Percentiles rank a stretch among this genome's conserved stretches.
Evolutionary conservation across 2,113 vertebrate genomes (phyloP).

Genomic region (Desmodus rotundus): DNA sequence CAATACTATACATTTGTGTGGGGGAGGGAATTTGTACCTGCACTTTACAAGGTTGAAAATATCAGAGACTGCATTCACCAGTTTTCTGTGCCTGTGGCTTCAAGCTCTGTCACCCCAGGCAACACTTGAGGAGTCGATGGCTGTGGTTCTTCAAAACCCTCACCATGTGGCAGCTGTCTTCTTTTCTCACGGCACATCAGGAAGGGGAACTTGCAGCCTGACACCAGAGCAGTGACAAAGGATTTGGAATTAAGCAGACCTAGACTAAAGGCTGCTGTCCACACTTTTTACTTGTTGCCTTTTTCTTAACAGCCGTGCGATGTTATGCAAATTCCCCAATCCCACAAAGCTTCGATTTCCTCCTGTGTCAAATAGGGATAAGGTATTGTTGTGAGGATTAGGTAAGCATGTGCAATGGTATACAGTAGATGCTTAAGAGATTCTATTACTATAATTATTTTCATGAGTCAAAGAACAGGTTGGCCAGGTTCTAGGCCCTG

Average conservation of each 20-base stretch:
- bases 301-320: neutral
- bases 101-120: neutral
- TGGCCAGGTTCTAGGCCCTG: constrained; percentile 22
- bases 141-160: neutral
- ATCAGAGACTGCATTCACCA: neutral
- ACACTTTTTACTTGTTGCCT: neutral
- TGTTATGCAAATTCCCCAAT: neutral
- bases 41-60: neutral
- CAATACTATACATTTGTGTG: neutral
- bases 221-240: neutral
- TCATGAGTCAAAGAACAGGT: constrained; percentile 59
- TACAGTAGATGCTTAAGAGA: constrained; percentile 45
- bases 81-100: neutral
- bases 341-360: neutral
- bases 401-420: neutral
- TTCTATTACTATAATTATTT: constrained; percentile 50
- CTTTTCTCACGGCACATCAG: neutral
- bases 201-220: neutral
- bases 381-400: constrained; percentile 28
- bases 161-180: neutral
- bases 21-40: neutral
- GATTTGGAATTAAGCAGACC: neutral
- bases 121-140: neutral
- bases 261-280: neutral
- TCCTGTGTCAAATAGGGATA: neutral